phyloP scores from a whole-genome alignment of 2,797 vertebrate species.

The Morus bassanus region DNA sequence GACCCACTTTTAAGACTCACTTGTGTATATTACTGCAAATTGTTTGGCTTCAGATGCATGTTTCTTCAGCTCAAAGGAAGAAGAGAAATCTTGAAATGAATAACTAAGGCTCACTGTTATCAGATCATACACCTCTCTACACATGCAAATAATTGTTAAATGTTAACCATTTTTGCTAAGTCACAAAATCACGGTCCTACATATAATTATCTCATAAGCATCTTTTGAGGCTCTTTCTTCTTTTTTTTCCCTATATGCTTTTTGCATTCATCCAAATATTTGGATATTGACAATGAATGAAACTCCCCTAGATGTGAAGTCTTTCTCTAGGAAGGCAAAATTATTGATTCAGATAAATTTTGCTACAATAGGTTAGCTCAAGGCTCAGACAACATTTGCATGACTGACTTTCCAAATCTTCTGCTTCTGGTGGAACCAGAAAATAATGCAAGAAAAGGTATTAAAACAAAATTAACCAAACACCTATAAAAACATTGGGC shows the following conservation, averaged over 20 bases:
- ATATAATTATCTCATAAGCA: rapidly evolving
- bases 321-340: neutral
- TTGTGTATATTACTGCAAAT: neutral
- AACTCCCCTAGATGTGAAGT: neutral
- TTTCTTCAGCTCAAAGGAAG: neutral
- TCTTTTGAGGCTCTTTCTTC: neutral
- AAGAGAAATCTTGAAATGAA: neutral
- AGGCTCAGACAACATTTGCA: neutral
- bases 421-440: neutral
- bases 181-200: neutral
- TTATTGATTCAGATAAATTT: neutral
- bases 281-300: neutral
- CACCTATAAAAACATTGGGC: neutral
- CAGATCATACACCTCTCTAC: neutral
- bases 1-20: neutral
- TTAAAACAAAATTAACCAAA: neutral
- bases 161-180: neutral
- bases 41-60: neutral
- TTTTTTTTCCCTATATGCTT: neutral
- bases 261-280: neutral
- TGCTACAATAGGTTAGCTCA: neutral
- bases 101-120: neutral
- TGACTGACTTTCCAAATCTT: neutral
- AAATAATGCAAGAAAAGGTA: neutral
- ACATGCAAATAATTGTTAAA: neutral